A percentile compares a stretch with the other conserved stretches of the same genome.
Conservation (phyloP, 2,888 invertebrate genomes). For the Chloroclysta siterata region DNA sequence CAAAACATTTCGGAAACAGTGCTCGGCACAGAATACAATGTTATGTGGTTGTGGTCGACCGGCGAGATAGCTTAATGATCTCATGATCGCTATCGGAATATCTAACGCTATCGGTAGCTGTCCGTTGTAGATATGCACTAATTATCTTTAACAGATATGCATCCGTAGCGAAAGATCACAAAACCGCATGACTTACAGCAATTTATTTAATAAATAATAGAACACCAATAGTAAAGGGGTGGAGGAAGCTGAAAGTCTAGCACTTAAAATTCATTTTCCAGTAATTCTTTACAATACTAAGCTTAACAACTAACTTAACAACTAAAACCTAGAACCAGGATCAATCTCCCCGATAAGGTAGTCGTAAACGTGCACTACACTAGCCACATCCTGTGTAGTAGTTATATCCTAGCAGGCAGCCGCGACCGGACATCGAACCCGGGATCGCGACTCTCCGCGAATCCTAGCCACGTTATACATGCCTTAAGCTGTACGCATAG, state of each 20-base stretch:
- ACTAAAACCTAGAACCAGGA: constrained; percentile 21
- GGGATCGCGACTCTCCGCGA: constrained; percentile 50
- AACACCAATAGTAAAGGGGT: background rate
- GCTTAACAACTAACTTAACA: background rate
- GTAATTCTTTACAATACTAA: background rate
- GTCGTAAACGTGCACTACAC: constrained; percentile 25
- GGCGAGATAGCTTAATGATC: constrained; percentile 67
- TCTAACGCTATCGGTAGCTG: constrained; percentile 56
- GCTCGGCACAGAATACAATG: constrained; percentile 37
- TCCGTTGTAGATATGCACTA: constrained; percentile 53
- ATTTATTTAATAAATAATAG: background rate
- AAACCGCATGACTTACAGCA: constrained; percentile 28
- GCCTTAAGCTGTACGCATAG: constrained; percentile 28
- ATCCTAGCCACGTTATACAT: constrained; percentile 42
- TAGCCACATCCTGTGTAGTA: constrained; percentile 32
- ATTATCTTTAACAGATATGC: constrained; percentile 51
- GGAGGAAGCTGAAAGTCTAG: background rate
- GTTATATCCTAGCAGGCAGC: constrained; percentile 72
- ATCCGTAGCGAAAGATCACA: constrained; percentile 38
- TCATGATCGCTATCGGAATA: constrained; percentile 53
- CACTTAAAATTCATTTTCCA: background rate
- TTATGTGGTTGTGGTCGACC: constrained; percentile 57
- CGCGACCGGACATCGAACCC: constrained; percentile 77
- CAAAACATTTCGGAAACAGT: constrained; percentile 68
- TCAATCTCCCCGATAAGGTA: constrained; percentile 26